Conservation (phyloP, 1,140 invertebrate species). For the Brachionus koreanus region DNA sequence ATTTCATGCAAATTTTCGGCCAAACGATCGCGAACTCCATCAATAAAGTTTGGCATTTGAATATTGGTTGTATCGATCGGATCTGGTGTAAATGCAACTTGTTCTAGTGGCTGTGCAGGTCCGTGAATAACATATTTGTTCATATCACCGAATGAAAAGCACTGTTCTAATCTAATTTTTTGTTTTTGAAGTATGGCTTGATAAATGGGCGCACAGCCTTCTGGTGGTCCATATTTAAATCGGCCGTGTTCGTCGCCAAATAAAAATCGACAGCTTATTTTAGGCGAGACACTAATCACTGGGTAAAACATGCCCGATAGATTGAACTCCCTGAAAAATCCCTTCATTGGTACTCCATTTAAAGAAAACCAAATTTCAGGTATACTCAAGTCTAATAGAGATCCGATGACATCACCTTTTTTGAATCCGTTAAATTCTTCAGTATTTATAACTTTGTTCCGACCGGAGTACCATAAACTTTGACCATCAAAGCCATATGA, state of each 20-base stretch:
- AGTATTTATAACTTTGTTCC: constrained; percentile 49
- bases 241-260: constrained; percentile 93
- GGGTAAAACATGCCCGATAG: constrained; percentile 98
- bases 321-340: constrained; percentile 88
- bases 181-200: constrained; percentile 89
- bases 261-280: constrained; percentile 91
- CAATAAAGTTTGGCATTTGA: constrained; percentile 77
- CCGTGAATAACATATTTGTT: constrained; percentile 79
- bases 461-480: constrained; percentile 73
- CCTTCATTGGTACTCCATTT: constrained; percentile 81
- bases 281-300: constrained; percentile 91
- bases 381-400: constrained; percentile 83
- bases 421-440: constrained; percentile 41
- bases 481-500: constrained; percentile 95
- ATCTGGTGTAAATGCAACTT: constrained; percentile 85
- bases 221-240: constrained; percentile 80
- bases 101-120: constrained; percentile 80
- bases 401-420: constrained; percentile 79
- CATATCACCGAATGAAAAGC: constrained; percentile 95
- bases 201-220: constrained; percentile 79
- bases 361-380: constrained; percentile 93
- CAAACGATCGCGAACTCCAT: constrained; percentile 87
- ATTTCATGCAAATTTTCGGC: constrained; percentile 99
- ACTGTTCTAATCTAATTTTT: constrained; percentile 84
- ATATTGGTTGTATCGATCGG: constrained; percentile 86